Evolutionary conservation across 2,797 vertebrate genomes (phyloP).

Genomic region (Karalla daura): DNA sequence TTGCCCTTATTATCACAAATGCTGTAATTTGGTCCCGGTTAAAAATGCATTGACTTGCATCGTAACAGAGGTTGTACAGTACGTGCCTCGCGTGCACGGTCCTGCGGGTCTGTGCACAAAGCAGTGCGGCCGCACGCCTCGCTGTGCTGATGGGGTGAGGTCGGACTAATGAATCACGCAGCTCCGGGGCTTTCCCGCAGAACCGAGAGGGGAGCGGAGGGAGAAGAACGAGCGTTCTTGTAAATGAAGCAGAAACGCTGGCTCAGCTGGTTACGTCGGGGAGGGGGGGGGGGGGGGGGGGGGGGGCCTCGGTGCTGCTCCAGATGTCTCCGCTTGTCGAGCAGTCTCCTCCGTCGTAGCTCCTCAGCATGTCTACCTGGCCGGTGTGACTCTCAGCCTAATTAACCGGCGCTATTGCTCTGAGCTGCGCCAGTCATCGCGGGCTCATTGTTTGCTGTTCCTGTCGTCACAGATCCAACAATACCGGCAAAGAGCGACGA

Average conservation of each 20-base stretch:
- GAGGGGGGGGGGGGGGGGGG: too few species aligned
- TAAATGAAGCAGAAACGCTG: conserved; percentile 53
- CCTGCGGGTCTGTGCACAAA: too few species aligned
- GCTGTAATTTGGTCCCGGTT: too few species aligned
- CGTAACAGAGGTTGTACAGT: too few species aligned
- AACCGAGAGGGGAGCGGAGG: too few species aligned
- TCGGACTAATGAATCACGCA: conserved; percentile 43
- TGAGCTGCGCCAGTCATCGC: conserved; percentile 25
- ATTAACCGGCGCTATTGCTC: conserved; percentile 34
- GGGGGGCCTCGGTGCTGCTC: conserved; percentile 21
- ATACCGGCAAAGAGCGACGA: conserved; percentile 6
- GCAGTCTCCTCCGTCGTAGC: conserved; percentile 5
- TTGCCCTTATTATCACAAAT: too few species aligned
- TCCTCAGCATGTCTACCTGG: conserved; percentile 2
- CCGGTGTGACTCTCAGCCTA: conserved; percentile 47
- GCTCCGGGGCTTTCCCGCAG: conserved; percentile 26
- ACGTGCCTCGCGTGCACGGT: too few species aligned
- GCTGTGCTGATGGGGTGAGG: conserved; percentile 38
- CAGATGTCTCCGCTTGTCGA: conserved; percentile 42
- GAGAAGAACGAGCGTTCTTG: conserved; percentile 6
- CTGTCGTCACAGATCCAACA: conserved; percentile 21
- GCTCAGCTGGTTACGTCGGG: conserved; percentile 58
- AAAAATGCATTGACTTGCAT: too few species aligned
- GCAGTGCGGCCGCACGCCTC: conserved; percentile 11
- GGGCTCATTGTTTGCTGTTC: conserved; percentile 14